These are phyloP conservation scores for Tanytarsus gracilentus DNA, from an alignment of 2,888 invertebrate genomes.

Conservation along the genomic window DNA sequence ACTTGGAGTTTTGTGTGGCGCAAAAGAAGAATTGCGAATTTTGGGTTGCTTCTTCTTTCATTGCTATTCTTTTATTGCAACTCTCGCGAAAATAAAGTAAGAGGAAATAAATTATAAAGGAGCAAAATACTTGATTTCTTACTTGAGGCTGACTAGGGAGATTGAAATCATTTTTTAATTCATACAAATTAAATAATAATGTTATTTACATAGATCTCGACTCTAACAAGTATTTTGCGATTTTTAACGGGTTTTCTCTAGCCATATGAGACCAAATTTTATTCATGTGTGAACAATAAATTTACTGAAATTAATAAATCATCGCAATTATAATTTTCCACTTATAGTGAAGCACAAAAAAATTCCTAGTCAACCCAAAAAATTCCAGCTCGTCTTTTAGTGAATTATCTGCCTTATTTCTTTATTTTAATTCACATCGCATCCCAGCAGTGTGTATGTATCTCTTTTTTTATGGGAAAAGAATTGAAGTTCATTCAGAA, in stretches of 20 bases:
- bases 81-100: background rate
- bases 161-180: too few species aligned
- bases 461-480: constrained; percentile 8
- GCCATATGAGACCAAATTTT: too few species aligned
- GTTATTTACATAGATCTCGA: background rate
- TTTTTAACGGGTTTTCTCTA: too few species aligned
- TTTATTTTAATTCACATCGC: constrained; percentile 19
- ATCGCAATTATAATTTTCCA: too few species aligned
- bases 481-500: background rate
- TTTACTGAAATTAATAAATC: too few species aligned
- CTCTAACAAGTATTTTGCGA: too few species aligned
- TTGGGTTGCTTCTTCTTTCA: background rate
- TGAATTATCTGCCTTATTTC: constrained; percentile 25
- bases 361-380: background rate
- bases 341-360: too few species aligned
- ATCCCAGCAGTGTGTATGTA: background rate
- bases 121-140: background rate
- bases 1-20: background rate
- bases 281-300: too few species aligned
- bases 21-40: constrained; percentile 1
- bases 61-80: too few species aligned
- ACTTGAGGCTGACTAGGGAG: background rate
- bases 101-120: constrained; percentile 19
- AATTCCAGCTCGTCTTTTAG: background rate
- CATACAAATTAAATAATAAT: too few species aligned